Percentiles rank a stretch among this genome's conserved stretches.
phyloP scores from a whole-genome alignment of 2,113 vertebrate species.

The Gracilinanus agilis region DNA sequence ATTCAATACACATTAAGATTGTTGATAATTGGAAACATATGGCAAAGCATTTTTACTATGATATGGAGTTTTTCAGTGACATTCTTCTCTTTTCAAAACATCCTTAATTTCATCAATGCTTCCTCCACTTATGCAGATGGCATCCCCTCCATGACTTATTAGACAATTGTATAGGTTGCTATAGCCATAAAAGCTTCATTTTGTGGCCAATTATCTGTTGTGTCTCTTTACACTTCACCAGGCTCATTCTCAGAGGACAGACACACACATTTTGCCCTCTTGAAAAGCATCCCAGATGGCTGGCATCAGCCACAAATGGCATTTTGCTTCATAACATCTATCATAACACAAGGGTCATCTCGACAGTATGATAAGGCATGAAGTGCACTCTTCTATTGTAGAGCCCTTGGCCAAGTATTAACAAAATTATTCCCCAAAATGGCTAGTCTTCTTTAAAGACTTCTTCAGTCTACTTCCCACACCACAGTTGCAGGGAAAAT shows the following conservation, averaged over 20 bases:
- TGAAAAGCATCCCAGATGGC: neutral
- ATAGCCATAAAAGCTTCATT: neutral
- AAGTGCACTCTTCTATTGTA: conserved; percentile 3
- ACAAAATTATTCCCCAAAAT: neutral
- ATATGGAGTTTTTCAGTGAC: conserved; percentile 1
- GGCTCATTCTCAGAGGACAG: neutral
- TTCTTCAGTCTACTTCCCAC: neutral
- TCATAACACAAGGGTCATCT: neutral
- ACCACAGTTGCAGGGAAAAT: conserved; percentile 23
- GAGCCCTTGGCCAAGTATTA: neutral
- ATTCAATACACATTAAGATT: neutral
- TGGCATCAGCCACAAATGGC: neutral
- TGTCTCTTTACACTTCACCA: neutral
- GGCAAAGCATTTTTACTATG: neutral
- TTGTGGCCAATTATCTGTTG: neutral
- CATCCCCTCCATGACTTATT: neutral
- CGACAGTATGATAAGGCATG: neutral
- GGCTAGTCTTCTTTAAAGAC: neutral
- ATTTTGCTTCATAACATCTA: neutral
- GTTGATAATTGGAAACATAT: conserved; percentile 6
- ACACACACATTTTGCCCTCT: neutral
- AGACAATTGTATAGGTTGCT: neutral
- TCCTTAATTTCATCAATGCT: neutral
- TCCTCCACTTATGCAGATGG: neutral
- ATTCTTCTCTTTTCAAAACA: neutral